Percentiles rank a stretch among this genome's conserved stretches.
Conservation (phyloP, 2,113 vertebrate genomes). For the Falcunculus frontatus region DNA sequence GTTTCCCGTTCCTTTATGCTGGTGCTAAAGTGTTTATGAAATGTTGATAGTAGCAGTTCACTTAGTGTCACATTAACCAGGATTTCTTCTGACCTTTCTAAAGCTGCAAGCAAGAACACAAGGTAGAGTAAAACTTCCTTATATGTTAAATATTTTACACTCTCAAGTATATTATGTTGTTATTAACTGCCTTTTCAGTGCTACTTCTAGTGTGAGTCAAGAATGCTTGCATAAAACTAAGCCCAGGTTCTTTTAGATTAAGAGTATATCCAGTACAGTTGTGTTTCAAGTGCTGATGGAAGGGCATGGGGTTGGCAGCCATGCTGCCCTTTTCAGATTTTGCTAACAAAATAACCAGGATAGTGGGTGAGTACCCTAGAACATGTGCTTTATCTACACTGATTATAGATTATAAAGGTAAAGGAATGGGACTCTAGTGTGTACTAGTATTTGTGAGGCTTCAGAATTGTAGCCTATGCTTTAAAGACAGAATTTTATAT, state of each 20-base stretch:
- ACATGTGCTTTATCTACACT: not conserved
- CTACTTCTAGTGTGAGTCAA: not conserved
- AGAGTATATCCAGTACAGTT: not conserved
- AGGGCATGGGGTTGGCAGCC: not conserved
- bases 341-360: not conserved
- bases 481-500: not conserved
- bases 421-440: not conserved
- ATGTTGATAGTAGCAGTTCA: not conserved
- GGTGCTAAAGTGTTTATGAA: not conserved
- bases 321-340: not conserved
- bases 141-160: not conserved
- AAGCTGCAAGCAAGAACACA: not conserved
- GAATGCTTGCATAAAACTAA: not conserved
- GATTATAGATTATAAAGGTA: not conserved
- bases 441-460: not conserved
- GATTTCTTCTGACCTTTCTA: not conserved
- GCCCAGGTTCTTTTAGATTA: not conserved
- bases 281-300: not conserved
- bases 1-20: not conserved
- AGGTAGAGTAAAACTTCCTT: not conserved
- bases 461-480: not conserved
- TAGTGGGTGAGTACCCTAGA: not conserved
- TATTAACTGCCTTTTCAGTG: not conserved
- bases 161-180: not conserved
- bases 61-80: not conserved